These are phyloP conservation scores for Zaprionus davidi DNA, from an alignment of 1,140 invertebrate genomes.

Conservation along the genomic window DNA sequence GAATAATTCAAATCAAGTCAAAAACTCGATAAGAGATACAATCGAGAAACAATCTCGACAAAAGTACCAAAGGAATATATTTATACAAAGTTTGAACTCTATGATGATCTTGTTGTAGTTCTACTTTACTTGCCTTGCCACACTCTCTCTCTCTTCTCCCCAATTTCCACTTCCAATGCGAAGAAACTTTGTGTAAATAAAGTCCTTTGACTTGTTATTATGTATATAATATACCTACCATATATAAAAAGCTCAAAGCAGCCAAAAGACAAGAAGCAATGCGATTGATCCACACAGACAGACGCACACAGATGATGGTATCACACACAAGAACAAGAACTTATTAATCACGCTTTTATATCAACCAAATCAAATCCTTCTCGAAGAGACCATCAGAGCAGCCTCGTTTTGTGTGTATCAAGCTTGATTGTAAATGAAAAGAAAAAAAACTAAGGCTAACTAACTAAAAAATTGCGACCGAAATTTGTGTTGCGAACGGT, in stretches of 20 bases:
- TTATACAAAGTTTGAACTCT: conserved; percentile 82
- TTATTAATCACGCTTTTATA: conserved; percentile 43
- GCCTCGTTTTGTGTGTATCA: conserved; percentile 80
- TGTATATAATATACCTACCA: conserved; percentile 14
- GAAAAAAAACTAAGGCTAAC: conserved; percentile 18
- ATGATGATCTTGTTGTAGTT: conserved; percentile 36
- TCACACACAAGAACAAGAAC: conserved; percentile 41
- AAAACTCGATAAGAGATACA: conserved; percentile 10
- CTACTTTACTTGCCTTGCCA: conserved; percentile 33
- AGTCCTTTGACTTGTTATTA: conserved; percentile 70
- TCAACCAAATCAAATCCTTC: conserved; percentile 39
- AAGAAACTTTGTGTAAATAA: conserved; percentile 84
- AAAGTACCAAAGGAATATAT: conserved; percentile 80
- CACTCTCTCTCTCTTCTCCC: conserved; percentile 24
- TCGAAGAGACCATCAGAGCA: conserved; percentile 52
- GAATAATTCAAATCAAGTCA: conserved; percentile 17
- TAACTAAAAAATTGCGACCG: conserved; percentile 68
- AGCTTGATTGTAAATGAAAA: conserved; percentile 64
- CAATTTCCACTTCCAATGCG: conserved; percentile 41
- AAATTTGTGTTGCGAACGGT: conserved; percentile 75
- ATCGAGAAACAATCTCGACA: conserved; percentile 3
- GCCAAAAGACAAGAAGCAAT: conserved; percentile 69
- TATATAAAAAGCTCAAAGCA: conserved; percentile 33
- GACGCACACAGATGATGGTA: conserved; percentile 51
- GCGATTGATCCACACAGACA: conserved; percentile 76